These are phyloP conservation scores for Selenia dentaria DNA, from an alignment of 2,888 invertebrate genomes.

Conservation along the genomic window DNA sequence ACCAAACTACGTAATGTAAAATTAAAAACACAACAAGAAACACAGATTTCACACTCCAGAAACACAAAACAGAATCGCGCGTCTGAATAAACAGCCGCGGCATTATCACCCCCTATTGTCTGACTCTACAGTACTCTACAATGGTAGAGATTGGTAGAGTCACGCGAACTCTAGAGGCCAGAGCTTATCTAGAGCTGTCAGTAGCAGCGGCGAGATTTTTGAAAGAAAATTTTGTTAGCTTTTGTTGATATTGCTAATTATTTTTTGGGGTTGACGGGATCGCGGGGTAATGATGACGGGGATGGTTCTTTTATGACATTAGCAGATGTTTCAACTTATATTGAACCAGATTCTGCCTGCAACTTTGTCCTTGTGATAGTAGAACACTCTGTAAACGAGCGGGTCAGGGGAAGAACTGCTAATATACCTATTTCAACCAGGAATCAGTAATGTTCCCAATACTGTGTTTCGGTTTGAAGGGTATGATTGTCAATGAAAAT, in stretches of 20 bases:
- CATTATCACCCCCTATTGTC: constrained; percentile 27
- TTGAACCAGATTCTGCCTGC: too few species aligned
- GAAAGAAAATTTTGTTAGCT: constrained; percentile 26
- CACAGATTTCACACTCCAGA: constrained; percentile 20
- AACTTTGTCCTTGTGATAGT: too few species aligned
- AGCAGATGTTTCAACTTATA: constrained; percentile 10
- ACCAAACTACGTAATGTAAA: constrained; percentile 14
- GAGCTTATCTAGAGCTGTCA: constrained; percentile 45
- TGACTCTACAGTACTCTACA: constrained; percentile 22
- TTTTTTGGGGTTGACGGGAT: constrained; percentile 26
- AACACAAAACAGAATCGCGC: constrained; percentile 12
- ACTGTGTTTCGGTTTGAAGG: too few species aligned
- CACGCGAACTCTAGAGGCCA: constrained; percentile 4
- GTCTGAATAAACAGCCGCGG: constrained; percentile 23
- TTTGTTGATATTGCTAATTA: constrained; percentile 33
- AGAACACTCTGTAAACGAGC: too few species aligned
- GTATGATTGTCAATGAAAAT: too few species aligned
- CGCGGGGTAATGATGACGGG: constrained; percentile 11
- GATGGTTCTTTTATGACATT: constrained; percentile 18
- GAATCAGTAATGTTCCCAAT: too few species aligned
- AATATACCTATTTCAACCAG: too few species aligned
- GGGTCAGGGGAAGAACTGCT: too few species aligned
- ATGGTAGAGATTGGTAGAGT: neutral
- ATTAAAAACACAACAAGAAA: constrained; percentile 11
- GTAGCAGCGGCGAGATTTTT: constrained; percentile 33